A percentile compares a stretch with the other conserved stretches of the same genome.
Evolutionary conservation across 2,797 vertebrate genomes (phyloP).

Genomic region (Cephalopachus bancanus): DNA sequence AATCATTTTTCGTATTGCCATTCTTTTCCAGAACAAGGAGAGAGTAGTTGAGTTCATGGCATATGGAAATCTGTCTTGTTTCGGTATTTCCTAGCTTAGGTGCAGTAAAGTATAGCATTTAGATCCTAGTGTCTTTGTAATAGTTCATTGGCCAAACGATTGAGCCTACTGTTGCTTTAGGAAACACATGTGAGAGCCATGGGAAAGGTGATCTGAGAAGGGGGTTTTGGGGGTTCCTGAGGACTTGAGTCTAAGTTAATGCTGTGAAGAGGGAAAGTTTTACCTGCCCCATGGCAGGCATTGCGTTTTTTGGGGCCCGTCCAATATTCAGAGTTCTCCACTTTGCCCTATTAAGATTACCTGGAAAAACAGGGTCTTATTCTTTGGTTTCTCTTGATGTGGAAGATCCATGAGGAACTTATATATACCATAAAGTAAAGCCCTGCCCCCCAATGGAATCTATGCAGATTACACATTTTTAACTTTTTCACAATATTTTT

Average conservation of each 20-base stretch:
- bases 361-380: conserved; percentile 47
- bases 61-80: not conserved
- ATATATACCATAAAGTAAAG: not conserved
- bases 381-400: conserved; percentile 47
- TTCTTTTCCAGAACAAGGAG: not conserved
- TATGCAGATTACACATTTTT: not conserved
- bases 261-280: not conserved
- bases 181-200: not conserved
- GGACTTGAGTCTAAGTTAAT: conserved; percentile 13
- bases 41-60: not conserved
- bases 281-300: not conserved
- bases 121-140: conserved; percentile 6
- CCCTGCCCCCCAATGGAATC: not conserved
- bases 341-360: conserved; percentile 41
- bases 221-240: not conserved
- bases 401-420: conserved; percentile 18
- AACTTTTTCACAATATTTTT: not conserved
- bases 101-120: not conserved
- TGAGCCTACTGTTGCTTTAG: conserved; percentile 3
- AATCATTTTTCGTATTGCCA: not conserved
- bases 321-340: not conserved
- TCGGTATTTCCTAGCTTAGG: not conserved
- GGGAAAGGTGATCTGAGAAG: conserved; percentile 32
- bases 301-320: conserved; percentile 11
- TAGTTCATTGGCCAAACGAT: not conserved